A percentile compares a stretch with the other conserved stretches of the same genome.
Evolutionary conservation across 2,797 vertebrate species (phyloP).

Genomic region (Intellagama lesueurii): DNA sequence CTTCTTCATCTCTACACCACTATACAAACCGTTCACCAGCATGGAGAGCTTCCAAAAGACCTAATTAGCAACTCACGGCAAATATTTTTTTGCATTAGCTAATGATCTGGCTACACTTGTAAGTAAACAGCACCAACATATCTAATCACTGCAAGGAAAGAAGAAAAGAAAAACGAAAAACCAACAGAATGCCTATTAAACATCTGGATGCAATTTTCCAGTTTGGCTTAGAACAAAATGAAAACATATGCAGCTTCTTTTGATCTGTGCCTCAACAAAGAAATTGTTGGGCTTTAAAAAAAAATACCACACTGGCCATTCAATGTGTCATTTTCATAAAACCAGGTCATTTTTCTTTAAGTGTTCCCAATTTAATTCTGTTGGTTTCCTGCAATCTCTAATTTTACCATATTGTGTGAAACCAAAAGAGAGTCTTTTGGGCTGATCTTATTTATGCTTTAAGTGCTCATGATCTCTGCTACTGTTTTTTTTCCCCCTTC

Average conservation of each 20-base stretch:
- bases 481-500: conserved; percentile 66
- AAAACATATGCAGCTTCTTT: conserved; percentile 89
- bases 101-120: conserved; percentile 89
- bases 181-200: conserved; percentile 85
- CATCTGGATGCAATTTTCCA: conserved; percentile 95
- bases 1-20: conserved; percentile 80
- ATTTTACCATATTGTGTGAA: conserved; percentile 88
- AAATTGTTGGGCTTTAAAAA: conserved; percentile 79
- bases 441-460: conserved; percentile 81
- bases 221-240: conserved; percentile 87
- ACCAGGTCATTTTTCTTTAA: conserved; percentile 77
- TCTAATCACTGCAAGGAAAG: conserved; percentile 82
- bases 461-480: conserved; percentile 75
- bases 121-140: conserved; percentile 87
- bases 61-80: conserved; percentile 85
- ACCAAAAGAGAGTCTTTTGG: conserved; percentile 80
- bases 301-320: conserved; percentile 78
- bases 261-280: conserved; percentile 89
- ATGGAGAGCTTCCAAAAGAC: conserved; percentile 82
- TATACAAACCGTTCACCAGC: conserved; percentile 81
- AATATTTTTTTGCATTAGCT: conserved; percentile 90
- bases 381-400: conserved; percentile 88
- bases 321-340: conserved; percentile 89
- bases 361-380: conserved; percentile 88
- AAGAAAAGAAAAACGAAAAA: conserved; percentile 71